Base-by-base conservation (phyloP, 2,888 invertebrate genomes). In the Cryptophagus acutangulus region DNA sequence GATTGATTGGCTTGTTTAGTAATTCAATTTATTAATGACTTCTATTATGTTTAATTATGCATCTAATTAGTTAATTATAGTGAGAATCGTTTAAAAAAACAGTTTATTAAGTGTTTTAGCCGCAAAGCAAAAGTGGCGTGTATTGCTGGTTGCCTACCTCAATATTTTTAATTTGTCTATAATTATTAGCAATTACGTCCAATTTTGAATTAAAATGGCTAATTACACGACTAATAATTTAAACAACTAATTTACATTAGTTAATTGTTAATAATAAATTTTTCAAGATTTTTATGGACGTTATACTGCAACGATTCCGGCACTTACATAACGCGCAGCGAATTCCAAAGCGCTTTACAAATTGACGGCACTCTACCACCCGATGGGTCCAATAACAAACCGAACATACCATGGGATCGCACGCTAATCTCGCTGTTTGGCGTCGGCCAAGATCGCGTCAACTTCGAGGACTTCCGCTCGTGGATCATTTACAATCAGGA, bases 221-320 rank as follows among this genome's bases (percentile, higher is more conserved):
- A n/a, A n/a, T n/a, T n/a, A n/a, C n/a, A n/a, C n/a, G n/a, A n/a
- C n/a, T n/a, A n/a, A n/a, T n/a, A n/a, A n/a, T n/a, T n/a, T n/a
- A n/a, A n/a, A n/a, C n/a, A n/a, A n/a, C n/a, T n/a, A n/a, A n/a
- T n/a, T n/a, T n/a, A n/a, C n/a, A n/a, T n/a, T n/a, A n/a, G n/a
- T n/a, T n/a, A n/a, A n/a, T n/a, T n/a, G n/a, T n/a, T n/a, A n/a
- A n/a, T 3, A n/a, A n/a, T 26, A 4, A 6, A 6, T 26, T 35
- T 46, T 49, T 69, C 58, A 70, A 75, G 82, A 74, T 90, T 91
- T 69, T 74, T 91, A 18, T 91, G 89, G 82, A 84, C 85, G 12
- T 74, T 91, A 39, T 91, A 90, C 67, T 83, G 85, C 46, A 89
- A 87, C 64, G 90, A 90, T 63, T 78, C 80, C 46, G 82, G 81